Base-by-base conservation (phyloP, 92 coral and sea anemone genomes). In the Epizoanthus scotinus region DNA sequence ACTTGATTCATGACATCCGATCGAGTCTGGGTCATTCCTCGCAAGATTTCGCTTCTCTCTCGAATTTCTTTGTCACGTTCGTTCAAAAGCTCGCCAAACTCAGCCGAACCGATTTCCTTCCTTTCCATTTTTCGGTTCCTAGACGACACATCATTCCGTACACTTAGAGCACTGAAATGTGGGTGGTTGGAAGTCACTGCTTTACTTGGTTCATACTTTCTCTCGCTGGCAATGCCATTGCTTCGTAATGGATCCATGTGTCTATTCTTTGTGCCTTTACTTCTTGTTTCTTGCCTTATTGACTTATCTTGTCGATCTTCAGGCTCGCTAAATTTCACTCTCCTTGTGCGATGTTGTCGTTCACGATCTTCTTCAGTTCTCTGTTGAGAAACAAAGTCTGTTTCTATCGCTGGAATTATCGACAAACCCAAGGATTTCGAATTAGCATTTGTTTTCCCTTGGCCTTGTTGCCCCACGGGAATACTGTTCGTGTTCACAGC, bases 1-100 rank as follows among this genome's bases (percentile, higher is more conserved):
- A 75, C 81, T 21, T 75, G 81, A 21, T 75, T 75, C 81, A 75
- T 75, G 42, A 75, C 9, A 34, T 75, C 68, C 0, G 81, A 58
- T 75, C 81, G 81, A 38, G 22, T 75, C 40, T 55, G 67, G 12
- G 67, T 60, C 68, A 75, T 75, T 58, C 53, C 81, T 14, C 66
- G 67, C 50, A 75, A 20, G 26, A 42, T 52, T 13, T 75, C 81
- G 67, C 49, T 75, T 60, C 63, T 75, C 56, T 75, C 81, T 6
- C 27, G 81, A n/a, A 75, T 75, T 52, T 75, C 81, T 14, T 31
- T 59, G 81, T 75, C 81, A 36, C 81, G 81, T 19, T 75, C 81
- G 2, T 19, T 22, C 53, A 75, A 40, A 24, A 75, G 81, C 68
- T 75, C 81, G 8, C 81, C 63, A 5, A 58, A 75, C 12, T 75